These are phyloP conservation scores for Cranoglanis bouderius DNA, from an alignment of 2,113 vertebrate species.

Conservation along the genomic window DNA sequence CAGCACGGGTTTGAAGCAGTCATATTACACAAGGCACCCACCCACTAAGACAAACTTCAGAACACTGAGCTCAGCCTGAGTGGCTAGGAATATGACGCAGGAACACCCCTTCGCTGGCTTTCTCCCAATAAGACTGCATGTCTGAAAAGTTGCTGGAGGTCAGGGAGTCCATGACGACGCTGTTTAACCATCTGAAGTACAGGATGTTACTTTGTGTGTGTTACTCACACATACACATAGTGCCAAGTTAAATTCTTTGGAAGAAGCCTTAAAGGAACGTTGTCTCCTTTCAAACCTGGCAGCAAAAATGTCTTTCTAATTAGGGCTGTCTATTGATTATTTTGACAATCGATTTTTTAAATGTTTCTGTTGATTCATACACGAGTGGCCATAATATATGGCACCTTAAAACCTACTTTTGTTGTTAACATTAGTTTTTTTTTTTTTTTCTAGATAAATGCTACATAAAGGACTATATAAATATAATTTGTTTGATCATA, in stretches of 20 bases:
- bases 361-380: not conserved
- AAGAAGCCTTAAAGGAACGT: not conserved
- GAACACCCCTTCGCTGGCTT: not conserved
- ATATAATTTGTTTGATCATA: not conserved
- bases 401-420: not conserved
- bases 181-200: constrained; percentile 44
- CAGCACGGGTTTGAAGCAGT: not conserved
- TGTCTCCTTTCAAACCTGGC: not conserved
- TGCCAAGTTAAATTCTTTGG: not conserved
- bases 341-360: not conserved
- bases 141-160: constrained; percentile 12
- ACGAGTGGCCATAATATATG: not conserved
- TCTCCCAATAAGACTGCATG: not conserved
- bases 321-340: not conserved
- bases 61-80: not conserved
- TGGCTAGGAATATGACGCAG: not conserved
- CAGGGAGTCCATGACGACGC: not conserved
- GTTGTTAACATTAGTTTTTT: not conserved
- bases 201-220: constrained; percentile 26
- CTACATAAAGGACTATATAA: not conserved
- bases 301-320: not conserved
- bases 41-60: not conserved
- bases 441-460: not conserved
- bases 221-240: constrained; percentile 3
- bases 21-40: constrained; percentile 1